Evolutionary conservation across 1,140 invertebrate species (phyloP).

Genomic region (Maniola jurtina): DNA sequence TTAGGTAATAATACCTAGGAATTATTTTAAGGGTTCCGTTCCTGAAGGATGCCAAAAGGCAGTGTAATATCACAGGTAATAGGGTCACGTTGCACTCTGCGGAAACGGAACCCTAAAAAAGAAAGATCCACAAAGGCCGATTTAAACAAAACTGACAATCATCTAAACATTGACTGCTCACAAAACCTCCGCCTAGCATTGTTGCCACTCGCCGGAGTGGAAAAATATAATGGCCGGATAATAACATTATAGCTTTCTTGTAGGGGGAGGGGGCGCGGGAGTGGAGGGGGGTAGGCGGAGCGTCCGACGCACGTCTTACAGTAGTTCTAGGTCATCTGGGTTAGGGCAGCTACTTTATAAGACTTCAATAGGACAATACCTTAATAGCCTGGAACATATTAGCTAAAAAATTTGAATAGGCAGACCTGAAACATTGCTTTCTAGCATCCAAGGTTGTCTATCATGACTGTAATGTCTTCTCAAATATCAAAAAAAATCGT

Average conservation of each 20-base stretch:
- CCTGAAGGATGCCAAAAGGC: no score
- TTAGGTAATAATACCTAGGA: no score
- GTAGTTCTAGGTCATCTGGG: constrained; percentile 18
- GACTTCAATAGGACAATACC: no score
- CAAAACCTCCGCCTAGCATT: constrained; percentile 28
- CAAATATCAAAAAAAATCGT: no score
- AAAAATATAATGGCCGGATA: constrained; percentile 47
- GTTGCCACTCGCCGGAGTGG: constrained; percentile 29
- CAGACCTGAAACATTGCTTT: no score
- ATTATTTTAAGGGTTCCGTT: no score
- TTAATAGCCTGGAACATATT: no score
- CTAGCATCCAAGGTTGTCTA: no score
- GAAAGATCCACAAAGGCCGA: neutral
- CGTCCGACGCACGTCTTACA: neutral
- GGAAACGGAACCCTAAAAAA: neutral
- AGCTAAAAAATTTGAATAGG: no score
- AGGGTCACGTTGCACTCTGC: no score
- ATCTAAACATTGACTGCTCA: constrained; percentile 21
- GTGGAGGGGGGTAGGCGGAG: constrained; percentile 6
- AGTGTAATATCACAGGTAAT: no score
- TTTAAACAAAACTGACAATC: constrained; percentile 27
- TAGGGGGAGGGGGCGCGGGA: constrained; percentile 2
- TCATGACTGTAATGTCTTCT: no score
- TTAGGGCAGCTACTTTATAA: neutral
- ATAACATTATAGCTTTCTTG: constrained; percentile 45